Conservation (phyloP, 1,140 invertebrate genomes). For the Delia radicum region DNA sequence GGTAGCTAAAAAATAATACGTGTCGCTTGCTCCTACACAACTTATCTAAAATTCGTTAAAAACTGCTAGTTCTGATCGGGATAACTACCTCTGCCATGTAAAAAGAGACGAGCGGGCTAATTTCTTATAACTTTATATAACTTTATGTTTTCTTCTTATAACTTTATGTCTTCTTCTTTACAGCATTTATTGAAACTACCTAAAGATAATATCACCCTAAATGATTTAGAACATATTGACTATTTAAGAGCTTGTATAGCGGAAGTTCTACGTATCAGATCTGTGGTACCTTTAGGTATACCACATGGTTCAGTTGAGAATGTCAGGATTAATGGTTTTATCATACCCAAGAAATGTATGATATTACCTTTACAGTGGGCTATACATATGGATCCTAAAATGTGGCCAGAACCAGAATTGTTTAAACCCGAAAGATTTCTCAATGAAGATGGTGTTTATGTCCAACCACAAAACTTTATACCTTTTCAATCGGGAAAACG, state of each 20-base stretch:
- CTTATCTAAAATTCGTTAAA: no score
- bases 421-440: slow-evolving; percentile 77
- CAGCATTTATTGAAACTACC: slow-evolving; percentile 29
- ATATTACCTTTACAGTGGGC: slow-evolving; percentile 81
- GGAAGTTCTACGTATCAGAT: slow-evolving; percentile 76
- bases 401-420: slow-evolving; percentile 71
- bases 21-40: no score
- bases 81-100: no score
- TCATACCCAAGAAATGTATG: slow-evolving; percentile 64
- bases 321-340: slow-evolving; percentile 62
- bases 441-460: slow-evolving; percentile 63
- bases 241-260: slow-evolving; percentile 67
- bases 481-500: slow-evolving; percentile 86
- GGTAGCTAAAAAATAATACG: no score
- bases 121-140: no score
- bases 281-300: slow-evolving; percentile 77
- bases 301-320: slow-evolving; percentile 76
- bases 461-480: slow-evolving; percentile 71
- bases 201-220: slow-evolving; percentile 27
- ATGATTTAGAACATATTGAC: slow-evolving; percentile 55
- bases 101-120: no score
- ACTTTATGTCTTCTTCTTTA: no score
- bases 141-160: no score
- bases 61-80: no score
- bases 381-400: slow-evolving; percentile 72